phyloP scores from a whole-genome alignment of 2,113 vertebrate species.

The Bettongia penicillata region DNA sequence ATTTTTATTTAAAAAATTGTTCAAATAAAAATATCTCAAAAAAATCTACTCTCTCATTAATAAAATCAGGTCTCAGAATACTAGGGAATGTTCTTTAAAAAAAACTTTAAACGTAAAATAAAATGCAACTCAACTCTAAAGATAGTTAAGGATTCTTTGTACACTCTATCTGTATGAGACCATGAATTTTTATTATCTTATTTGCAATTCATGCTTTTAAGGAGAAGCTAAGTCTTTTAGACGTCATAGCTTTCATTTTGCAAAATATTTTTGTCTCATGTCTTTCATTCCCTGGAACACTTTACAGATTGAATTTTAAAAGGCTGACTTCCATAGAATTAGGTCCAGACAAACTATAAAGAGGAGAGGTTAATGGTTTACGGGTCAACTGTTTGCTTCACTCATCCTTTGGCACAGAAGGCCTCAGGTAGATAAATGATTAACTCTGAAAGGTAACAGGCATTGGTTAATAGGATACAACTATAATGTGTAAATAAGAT shows the following conservation, averaged over 20 bases:
- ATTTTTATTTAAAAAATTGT: constrained; percentile 16
- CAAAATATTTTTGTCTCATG: not conserved
- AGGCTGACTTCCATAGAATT: constrained; percentile 3
- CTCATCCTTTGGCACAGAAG: constrained; percentile 48
- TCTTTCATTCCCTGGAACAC: not conserved
- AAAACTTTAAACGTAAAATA: constrained; percentile 39
- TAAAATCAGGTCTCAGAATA: constrained; percentile 13
- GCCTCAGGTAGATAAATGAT: constrained; percentile 66
- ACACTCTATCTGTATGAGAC: not conserved
- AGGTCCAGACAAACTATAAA: constrained; percentile 56
- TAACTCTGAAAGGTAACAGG: constrained; percentile 57
- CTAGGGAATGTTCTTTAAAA: constrained; percentile 28
- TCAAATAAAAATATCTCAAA: not conserved
- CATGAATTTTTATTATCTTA: constrained; percentile 27
- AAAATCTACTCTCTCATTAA: constrained; percentile 5
- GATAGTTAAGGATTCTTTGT: not conserved
- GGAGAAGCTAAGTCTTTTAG: not conserved
- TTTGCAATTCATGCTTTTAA: constrained; percentile 27
- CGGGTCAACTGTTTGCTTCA: constrained; percentile 71
- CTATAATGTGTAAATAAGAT: constrained; percentile 55
- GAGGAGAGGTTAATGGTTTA: constrained; percentile 63
- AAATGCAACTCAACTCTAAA: constrained; percentile 33
- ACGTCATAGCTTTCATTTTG: constrained; percentile 28
- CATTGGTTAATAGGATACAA: constrained; percentile 60
- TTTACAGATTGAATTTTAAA: constrained; percentile 9